phyloP scores from a whole-genome alignment of 2,113 vertebrate genomes.

The Corynorhinus townsendii region DNA sequence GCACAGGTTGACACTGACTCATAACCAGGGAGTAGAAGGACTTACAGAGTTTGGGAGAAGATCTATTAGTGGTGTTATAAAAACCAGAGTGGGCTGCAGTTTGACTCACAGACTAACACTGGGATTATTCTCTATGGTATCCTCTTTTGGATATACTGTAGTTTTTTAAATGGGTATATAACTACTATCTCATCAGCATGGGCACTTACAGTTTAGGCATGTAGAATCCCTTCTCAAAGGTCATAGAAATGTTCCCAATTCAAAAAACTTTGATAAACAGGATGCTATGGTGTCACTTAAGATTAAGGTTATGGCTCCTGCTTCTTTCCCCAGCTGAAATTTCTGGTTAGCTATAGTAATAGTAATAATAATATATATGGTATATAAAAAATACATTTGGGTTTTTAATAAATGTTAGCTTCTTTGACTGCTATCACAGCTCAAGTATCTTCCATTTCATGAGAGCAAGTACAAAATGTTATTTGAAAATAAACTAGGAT shows the following conservation, averaged over 20 bases:
- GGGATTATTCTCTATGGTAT: neutral
- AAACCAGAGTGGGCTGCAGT: neutral
- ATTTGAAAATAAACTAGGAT: neutral
- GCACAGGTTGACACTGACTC: neutral
- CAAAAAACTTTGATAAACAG: neutral
- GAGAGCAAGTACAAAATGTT: neutral
- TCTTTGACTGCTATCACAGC: neutral
- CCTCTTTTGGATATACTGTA: neutral
- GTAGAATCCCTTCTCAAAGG: neutral
- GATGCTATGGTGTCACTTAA: neutral
- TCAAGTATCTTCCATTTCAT: neutral
- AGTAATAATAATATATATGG: neutral
- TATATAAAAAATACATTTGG: neutral
- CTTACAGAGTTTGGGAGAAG: neutral
- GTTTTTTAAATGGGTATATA: neutral
- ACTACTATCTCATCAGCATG: neutral
- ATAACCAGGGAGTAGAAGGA: neutral
- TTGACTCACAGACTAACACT: neutral
- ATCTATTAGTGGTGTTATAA: neutral
- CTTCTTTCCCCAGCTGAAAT: neutral
- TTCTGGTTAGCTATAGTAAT: neutral
- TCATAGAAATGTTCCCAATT: constrained; percentile 52
- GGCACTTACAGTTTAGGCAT: neutral
- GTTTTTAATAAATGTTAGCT: neutral
- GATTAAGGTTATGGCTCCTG: neutral